Evolutionary conservation across 2,113 vertebrate genomes (phyloP), one percentile per base, ranked within the genome.

Genomic region (Raja brachyura): DNA sequence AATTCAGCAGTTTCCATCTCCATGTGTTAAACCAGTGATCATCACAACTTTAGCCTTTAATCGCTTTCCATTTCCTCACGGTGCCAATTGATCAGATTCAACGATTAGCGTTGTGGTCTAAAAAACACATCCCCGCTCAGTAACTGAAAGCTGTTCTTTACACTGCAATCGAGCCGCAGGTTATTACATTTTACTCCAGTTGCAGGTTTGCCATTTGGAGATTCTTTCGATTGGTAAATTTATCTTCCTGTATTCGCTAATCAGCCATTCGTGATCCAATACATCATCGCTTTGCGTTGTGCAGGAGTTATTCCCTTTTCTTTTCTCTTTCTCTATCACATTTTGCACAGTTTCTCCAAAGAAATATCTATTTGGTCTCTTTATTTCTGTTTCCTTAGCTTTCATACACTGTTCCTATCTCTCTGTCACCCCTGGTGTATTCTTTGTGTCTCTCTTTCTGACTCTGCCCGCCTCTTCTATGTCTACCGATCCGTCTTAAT

Each of bases 1-100:
- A 99, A 98, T 98, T 98, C 98, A 97, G 97, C 97, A 97, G 97
- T 98, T 98, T 98, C 98, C 97, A 98, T 97, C 95, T 95, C 96
- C 96, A 96, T 97, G 97, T 97, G 97, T 97, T 96, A 95, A 97
- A 96, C 96, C 96, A 97, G 97, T 97, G 97, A 97, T 97, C 97
- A 96, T 97, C 97, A 96, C 97, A 96, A 97, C 97, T 96, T 97
- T 96, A 97, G 96, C 96, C 97, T 97, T 97, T 97, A 97, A 97
- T 97, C 97, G 96, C 96, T 96, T 97, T 97, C 96, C 96, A 97
- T 97, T 96, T 97, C 96, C 96, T 97, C 96, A 97, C 96, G 96
- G 96, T 96, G 96, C 96, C 96, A 96, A 97, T 96, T 97, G 97
- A 97, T 97, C 96, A 96, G 96, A 96, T 96, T 96, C 96, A 97